phyloP scores from a whole-genome alignment of 2,888 invertebrate species.

The Neoitamus cyanurus region DNA sequence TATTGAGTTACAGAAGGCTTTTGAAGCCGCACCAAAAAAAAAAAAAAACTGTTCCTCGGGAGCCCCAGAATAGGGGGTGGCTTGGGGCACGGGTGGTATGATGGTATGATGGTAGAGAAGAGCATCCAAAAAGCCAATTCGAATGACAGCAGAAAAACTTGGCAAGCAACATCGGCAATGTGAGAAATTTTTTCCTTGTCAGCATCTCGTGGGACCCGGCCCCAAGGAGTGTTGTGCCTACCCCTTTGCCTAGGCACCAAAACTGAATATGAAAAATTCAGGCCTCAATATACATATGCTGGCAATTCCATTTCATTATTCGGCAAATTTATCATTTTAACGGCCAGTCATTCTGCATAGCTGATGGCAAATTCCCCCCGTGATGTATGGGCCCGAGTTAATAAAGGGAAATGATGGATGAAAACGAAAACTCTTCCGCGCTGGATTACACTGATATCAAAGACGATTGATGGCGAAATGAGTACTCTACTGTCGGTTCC shows the following conservation, averaged over 20 bases:
- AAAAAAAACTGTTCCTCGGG: neutral
- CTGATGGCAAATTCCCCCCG: constrained; percentile 46
- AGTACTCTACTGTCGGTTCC: neutral
- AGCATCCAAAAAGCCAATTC: constrained; percentile 23
- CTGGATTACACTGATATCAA: constrained; percentile 24
- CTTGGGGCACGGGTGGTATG: neutral
- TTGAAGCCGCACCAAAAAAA: neutral
- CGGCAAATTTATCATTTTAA: constrained; percentile 48
- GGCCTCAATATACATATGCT: constrained; percentile 45
- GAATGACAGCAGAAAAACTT: constrained; percentile 43
- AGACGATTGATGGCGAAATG: constrained; percentile 40
- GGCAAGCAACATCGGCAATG: constrained; percentile 24
- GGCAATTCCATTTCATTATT: constrained; percentile 50
- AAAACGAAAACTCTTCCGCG: constrained; percentile 45
- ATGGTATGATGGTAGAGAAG: neutral
- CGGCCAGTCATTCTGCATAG: constrained; percentile 48
- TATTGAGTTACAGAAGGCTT: constrained; percentile 22
- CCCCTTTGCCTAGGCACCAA: neutral
- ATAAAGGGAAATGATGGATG: constrained; percentile 48
- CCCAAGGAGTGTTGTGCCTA: neutral
- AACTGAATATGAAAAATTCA: constrained; percentile 45
- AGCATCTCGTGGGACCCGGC: constrained; percentile 33
- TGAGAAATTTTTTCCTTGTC: constrained; percentile 32
- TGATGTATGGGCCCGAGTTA: constrained; percentile 46
- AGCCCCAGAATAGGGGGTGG: neutral